phyloP scores from a whole-genome alignment of 64 coral and sea anemone genomes.

The Acropora tenuis region DNA sequence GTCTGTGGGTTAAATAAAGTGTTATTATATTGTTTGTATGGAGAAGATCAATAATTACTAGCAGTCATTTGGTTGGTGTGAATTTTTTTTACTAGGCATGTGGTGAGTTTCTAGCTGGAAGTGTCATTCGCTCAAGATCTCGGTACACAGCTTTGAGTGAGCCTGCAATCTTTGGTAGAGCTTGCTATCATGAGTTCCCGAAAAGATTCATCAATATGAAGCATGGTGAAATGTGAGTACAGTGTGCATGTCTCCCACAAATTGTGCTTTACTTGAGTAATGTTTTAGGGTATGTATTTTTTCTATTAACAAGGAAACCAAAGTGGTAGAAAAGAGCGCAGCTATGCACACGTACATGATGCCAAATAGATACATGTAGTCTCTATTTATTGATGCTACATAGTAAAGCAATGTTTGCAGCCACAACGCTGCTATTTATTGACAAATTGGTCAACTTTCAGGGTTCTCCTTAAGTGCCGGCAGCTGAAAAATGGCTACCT shows the following conservation, averaged over 20 bases:
- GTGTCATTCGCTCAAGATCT: neutral
- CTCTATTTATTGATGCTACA: no score
- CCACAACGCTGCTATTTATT: no score
- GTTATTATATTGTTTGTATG: no score
- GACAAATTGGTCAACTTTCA: no score
- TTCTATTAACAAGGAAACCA: neutral
- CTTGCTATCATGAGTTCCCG: conserved; percentile 13
- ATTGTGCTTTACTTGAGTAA: neutral
- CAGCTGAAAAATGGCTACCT: no score
- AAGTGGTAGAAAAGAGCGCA: neutral
- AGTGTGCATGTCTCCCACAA: neutral
- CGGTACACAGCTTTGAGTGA: neutral
- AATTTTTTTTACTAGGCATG: no score
- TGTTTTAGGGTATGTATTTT: neutral
- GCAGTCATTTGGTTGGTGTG: no score
- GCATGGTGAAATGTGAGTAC: conserved; percentile 17
- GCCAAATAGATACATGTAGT: neutral
- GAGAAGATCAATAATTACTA: no score
- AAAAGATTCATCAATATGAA: neutral
- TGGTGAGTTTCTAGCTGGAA: neutral
- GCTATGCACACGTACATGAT: neutral
- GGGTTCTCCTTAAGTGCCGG: no score
- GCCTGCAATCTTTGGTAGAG: neutral
- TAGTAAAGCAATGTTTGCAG: no score
- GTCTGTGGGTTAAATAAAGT: no score